Evolutionary conservation across 1,140 invertebrate genomes (phyloP).

Genomic region (Drosophila bocqueti): DNA sequence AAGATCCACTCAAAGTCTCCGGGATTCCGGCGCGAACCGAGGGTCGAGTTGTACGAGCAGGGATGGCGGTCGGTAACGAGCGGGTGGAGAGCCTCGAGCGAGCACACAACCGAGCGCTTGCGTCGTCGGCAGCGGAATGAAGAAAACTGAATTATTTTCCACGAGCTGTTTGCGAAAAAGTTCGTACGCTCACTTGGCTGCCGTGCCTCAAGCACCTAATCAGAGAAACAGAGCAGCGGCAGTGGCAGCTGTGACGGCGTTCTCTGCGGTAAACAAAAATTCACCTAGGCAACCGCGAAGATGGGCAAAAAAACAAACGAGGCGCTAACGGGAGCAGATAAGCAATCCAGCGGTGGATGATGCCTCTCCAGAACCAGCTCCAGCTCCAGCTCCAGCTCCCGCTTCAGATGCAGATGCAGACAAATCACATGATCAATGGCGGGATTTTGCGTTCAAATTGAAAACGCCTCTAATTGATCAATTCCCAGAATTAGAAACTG

Average conservation of each 20-base stretch:
- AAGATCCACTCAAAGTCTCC: slow-evolving; percentile 38
- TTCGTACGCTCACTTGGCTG: slow-evolving; percentile 58
- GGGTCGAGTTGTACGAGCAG: neutral
- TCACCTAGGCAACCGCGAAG: slow-evolving; percentile 70
- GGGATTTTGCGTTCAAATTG: slow-evolving; percentile 14
- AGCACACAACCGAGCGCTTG: slow-evolving; percentile 72
- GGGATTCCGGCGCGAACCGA: slow-evolving; percentile 23
- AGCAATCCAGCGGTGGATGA: neutral
- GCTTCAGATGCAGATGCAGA: slow-evolving; percentile 10
- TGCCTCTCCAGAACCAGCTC: neutral
- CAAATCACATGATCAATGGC: slow-evolving; percentile 62
- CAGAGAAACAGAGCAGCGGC: slow-evolving; percentile 25
- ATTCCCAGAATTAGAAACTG: slow-evolving; percentile 81
- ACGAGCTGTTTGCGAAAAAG: slow-evolving; percentile 53
- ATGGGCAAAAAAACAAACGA: slow-evolving; percentile 61
- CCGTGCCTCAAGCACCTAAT: slow-evolving; percentile 51
- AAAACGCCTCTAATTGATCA: slow-evolving; percentile 67
- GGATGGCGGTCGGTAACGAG: neutral
- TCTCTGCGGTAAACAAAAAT: slow-evolving; percentile 74
- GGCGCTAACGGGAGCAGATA: slow-evolving; percentile 17
- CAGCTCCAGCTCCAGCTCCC: slow-evolving; percentile 1
- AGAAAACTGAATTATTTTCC: slow-evolving; percentile 81
- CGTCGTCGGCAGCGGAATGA: slow-evolving; percentile 80
- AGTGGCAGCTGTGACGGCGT: slow-evolving; percentile 7
- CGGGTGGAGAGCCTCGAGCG: slow-evolving; percentile 21